Base-by-base conservation (phyloP, 2,797 vertebrate species). In the Chromis chromis region DNA sequence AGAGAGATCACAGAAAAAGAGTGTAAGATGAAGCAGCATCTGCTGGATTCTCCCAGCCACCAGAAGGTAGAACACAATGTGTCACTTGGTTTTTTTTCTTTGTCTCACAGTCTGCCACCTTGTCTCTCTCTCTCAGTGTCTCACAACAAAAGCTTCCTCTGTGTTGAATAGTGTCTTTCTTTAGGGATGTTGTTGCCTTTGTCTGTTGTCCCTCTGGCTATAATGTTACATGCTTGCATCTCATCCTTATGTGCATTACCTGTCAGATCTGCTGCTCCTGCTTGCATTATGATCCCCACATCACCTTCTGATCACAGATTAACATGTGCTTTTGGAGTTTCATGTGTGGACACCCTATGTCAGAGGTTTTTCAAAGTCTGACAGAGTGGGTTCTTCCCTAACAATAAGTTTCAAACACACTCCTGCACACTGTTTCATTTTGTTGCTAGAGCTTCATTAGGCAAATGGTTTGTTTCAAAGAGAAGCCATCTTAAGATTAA, bases 1-100 rank as follows among this genome's bases (percentile, higher is more conserved):
- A 94, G 96, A 81, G 96, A 97, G 81, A 96, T 98, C 77, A 92
- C 95, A 8, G 97, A 98, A 81, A 98, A 96, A 73, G 97, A 98
- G 76, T 90, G 94, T 27, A 97, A 96, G 88, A 90, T 97, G 83
- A 98, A 98, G 82, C 96, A 97, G 64, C 97, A 98, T 9, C 78
- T 97, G 56, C 81, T 97, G 83, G 97, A 98, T 74, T 96, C 96
- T 7, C 96, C 97, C 0, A 96, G 96, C 62, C 96, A 97, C 76
- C 97, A 97, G 77, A 99, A 98, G 97, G 98, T 99, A 95, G 86
- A 11, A 4, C 46, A 19, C 9, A 7, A 6, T 49, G n/a, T 65
- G 42, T 59, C 25, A 19, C 14, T 54, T 28, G 36, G 11, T 31
- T 22, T 48, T 27, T 5, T 10, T 1, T 3, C 52, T 14, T 28